A percentile compares a stretch with the other conserved stretches of the same genome.
These are phyloP conservation scores for Botia almorhae DNA, from an alignment of 2,797 vertebrate genomes.

Conservation along the genomic window DNA sequence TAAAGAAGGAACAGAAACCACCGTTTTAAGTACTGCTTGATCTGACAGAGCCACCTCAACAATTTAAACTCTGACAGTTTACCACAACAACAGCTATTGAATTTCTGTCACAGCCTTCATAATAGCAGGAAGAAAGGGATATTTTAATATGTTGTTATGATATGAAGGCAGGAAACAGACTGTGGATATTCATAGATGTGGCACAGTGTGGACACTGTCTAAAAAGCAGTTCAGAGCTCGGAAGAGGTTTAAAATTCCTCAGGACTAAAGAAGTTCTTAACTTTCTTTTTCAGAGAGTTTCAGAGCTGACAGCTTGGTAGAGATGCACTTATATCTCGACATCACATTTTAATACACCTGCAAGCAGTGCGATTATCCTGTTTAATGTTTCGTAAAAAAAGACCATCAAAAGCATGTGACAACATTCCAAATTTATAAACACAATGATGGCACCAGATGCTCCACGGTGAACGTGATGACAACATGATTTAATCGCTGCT, in stretches of 20 bases:
- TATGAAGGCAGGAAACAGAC: constrained; percentile 24
- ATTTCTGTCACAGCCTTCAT: neutral
- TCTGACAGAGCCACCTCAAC: neutral
- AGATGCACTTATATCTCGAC: constrained; percentile 9
- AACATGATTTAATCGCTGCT: constrained; percentile 1
- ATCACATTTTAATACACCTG: constrained; percentile 29
- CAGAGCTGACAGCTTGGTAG: constrained; percentile 2
- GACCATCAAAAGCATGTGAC: constrained; percentile 1
- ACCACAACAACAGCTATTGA: neutral
- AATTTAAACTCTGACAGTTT: neutral
- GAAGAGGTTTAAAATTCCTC: constrained; percentile 38
- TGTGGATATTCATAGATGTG: constrained; percentile 42
- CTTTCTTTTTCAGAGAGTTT: constrained; percentile 11
- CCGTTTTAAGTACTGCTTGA: neutral
- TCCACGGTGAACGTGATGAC: neutral
- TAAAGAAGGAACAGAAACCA: neutral
- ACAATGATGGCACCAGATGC: constrained; percentile 5
- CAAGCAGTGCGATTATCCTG: constrained; percentile 3
- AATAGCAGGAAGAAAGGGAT: constrained; percentile 35
- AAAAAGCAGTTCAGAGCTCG: constrained; percentile 27
- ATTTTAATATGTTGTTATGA: constrained; percentile 22
- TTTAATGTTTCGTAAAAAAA: neutral
- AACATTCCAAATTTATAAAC: constrained; percentile 9
- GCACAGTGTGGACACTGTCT: constrained; percentile 9
- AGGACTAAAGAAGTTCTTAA: constrained; percentile 13